Evolutionary conservation across 1,140 invertebrate genomes (phyloP).

Genomic region (Hyles vespertilio): DNA sequence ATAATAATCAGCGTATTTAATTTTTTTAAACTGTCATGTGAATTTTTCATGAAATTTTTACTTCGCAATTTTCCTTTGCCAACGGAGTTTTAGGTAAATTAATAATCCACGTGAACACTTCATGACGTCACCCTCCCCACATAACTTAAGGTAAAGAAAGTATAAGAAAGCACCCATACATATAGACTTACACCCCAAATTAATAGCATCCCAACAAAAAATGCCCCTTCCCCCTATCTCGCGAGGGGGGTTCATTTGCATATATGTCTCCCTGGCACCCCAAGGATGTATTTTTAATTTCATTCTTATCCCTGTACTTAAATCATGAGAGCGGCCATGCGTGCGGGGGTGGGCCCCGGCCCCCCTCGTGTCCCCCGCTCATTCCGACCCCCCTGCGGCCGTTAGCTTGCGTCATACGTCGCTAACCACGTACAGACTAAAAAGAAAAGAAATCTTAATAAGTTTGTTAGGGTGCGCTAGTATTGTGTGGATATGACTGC

Average conservation of each 20-base stretch:
- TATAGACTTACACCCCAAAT: conserved; percentile 70
- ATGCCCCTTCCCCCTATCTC: conserved; percentile 64
- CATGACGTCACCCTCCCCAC: conserved; percentile 28
- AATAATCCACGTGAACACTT: conserved; percentile 52
- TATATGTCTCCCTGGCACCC: conserved; percentile 72
- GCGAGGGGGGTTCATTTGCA: conserved; percentile 69
- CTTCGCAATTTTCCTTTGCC: no score
- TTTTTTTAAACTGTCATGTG: no score
- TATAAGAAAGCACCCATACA: conserved; percentile 44
- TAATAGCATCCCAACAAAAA: conserved; percentile 75
- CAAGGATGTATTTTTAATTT: conserved; percentile 76
- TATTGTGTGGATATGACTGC: conserved; percentile 43
- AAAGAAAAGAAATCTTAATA: conserved; percentile 76
- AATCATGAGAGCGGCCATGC: conserved; percentile 75
- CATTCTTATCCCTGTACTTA: conserved; percentile 74
- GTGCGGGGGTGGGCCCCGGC: conserved; percentile 43
- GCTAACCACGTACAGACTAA: conserved; percentile 72
- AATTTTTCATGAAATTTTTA: no score
- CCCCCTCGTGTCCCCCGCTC: conserved; percentile 15
- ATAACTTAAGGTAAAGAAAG: conserved; percentile 60
- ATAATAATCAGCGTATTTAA: no score
- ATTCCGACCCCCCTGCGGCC: conserved; percentile 36
- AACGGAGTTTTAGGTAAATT: conserved; percentile 12
- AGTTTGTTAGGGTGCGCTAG: conserved; percentile 68
- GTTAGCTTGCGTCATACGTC: conserved; percentile 72